Evolutionary conservation across 2,113 vertebrate genomes (phyloP).

Genomic region (Pangasianodon hypophthalmus): DNA sequence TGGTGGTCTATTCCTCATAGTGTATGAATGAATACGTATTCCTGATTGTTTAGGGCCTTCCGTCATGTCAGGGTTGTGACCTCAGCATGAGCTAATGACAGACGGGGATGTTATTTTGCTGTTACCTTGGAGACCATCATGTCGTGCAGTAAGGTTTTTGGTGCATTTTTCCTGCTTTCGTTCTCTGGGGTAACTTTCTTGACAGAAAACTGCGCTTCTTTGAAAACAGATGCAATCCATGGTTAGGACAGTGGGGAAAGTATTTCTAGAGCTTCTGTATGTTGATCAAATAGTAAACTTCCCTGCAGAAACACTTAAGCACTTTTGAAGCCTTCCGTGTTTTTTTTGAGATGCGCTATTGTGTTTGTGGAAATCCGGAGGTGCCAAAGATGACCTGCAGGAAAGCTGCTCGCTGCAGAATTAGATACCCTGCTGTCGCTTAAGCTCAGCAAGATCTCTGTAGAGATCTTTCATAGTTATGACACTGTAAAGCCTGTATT

Average conservation of each 20-base stretch:
- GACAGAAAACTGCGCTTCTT: not conserved
- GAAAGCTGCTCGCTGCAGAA: constrained; percentile 19
- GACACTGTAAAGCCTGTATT: constrained; percentile 8
- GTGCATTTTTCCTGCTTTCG: not conserved
- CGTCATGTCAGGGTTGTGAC: constrained; percentile 35
- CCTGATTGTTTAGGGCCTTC: constrained; percentile 31
- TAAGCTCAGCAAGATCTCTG: not conserved
- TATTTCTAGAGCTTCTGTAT: not conserved
- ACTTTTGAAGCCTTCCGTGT: not conserved
- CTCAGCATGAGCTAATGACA: constrained; percentile 13
- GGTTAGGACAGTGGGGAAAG: not conserved
- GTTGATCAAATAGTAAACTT: not conserved
- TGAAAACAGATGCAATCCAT: not conserved
- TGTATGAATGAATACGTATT: not conserved
- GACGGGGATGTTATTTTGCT: not conserved
- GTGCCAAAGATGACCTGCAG: constrained; percentile 16
- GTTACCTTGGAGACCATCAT: not conserved
- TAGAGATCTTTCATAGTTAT: not conserved
- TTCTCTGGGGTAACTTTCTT: constrained; percentile 4
- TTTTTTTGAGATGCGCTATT: not conserved
- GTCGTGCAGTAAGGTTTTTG: not conserved
- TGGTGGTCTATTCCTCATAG: constrained; percentile 4
- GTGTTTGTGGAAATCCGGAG: constrained; percentile 19
- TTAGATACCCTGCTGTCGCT: not conserved
- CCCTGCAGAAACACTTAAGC: not conserved